These are phyloP conservation scores for Synergus umbraculus DNA, from an alignment of 2,888 invertebrate species.

Conservation along the genomic window DNA sequence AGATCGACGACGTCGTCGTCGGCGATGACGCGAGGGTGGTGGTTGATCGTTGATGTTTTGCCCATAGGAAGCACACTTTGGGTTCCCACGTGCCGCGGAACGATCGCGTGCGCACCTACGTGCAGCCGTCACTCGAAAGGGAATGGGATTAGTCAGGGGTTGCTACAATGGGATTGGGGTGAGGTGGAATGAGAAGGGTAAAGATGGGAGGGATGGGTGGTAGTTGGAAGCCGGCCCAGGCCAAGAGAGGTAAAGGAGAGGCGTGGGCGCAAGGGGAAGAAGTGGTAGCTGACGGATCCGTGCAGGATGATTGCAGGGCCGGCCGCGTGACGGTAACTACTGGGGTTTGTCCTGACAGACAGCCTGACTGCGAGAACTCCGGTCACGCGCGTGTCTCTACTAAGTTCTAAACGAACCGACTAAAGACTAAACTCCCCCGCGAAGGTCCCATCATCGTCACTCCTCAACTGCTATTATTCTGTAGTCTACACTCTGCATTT, in stretches of 20 bases:
- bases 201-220: slow-evolving; percentile 31
- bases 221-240: slow-evolving; percentile 12
- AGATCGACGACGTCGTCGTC: slow-evolving; percentile 51
- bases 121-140: slow-evolving; percentile 70
- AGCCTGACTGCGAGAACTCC: slow-evolving; percentile 53
- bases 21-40: slow-evolving; percentile 47
- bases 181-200: slow-evolving; percentile 19
- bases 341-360: slow-evolving; percentile 68
- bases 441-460: slow-evolving; percentile 41
- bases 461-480: slow-evolving; percentile 29
- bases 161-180: slow-evolving; percentile 57
- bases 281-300: slow-evolving; percentile 61
- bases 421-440: slow-evolving; percentile 20
- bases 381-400: slow-evolving; percentile 67
- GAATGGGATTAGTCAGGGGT: slow-evolving; percentile 72
- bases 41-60: slow-evolving; percentile 59
- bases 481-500: not conserved
- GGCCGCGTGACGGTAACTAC: slow-evolving; percentile 76
- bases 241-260: not conserved
- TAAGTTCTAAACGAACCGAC: slow-evolving; percentile 28
- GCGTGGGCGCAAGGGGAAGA: slow-evolving; percentile 47
- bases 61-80: slow-evolving; percentile 68
- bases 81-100: slow-evolving; percentile 72
- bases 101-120: slow-evolving; percentile 73
- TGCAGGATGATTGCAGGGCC: slow-evolving; percentile 67